phyloP scores from a whole-genome alignment of 23 tunicate genomes.

The Trididemnum miniatum region DNA sequence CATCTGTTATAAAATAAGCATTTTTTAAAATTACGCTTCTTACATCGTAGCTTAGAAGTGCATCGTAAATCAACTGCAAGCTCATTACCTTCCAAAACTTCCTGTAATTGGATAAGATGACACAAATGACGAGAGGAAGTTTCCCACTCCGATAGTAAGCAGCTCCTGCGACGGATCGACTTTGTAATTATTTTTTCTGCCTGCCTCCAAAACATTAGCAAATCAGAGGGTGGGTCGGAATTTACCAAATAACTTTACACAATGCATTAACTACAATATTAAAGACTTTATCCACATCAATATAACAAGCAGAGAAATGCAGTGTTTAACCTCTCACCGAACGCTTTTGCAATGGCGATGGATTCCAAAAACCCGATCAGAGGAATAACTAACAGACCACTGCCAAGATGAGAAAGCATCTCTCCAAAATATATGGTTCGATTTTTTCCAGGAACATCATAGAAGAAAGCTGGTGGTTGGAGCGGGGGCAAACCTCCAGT shows the following conservation, averaged over 20 bases:
- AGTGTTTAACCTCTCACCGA: too few species aligned
- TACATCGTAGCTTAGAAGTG: too few species aligned
- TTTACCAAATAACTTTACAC: too few species aligned
- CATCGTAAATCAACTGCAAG: too few species aligned
- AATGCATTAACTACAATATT: too few species aligned
- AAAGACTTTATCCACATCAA: too few species aligned
- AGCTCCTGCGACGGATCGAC: slow-evolving; percentile 79
- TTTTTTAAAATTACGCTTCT: too few species aligned
- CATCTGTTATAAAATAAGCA: too few species aligned
- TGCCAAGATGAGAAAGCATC: slow-evolving; percentile 45
- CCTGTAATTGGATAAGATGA: slow-evolving; percentile 74
- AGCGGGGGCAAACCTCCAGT: slow-evolving; percentile 66
- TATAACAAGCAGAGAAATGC: too few species aligned
- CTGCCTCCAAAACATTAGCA: slow-evolving; percentile 28
- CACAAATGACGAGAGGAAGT: slow-evolving; percentile 59
- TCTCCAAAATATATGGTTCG: slow-evolving; percentile 47
- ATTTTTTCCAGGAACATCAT: slow-evolving; percentile 40
- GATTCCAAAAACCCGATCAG: slow-evolving; percentile 84
- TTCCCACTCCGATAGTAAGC: slow-evolving; percentile 66
- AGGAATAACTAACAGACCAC: slow-evolving; percentile 77
- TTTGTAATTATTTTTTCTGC: slow-evolving; percentile 65
- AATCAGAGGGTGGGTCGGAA: too few species aligned
- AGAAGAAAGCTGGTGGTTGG: slow-evolving; percentile 40
- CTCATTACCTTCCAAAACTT: slow-evolving; percentile 66
- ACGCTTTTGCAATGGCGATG: slow-evolving; percentile 90